Percentiles rank a stretch among this genome's conserved stretches.
Evolutionary conservation across 2,797 vertebrate species (phyloP).

Genomic region (Cyprinodon diabolis): DNA sequence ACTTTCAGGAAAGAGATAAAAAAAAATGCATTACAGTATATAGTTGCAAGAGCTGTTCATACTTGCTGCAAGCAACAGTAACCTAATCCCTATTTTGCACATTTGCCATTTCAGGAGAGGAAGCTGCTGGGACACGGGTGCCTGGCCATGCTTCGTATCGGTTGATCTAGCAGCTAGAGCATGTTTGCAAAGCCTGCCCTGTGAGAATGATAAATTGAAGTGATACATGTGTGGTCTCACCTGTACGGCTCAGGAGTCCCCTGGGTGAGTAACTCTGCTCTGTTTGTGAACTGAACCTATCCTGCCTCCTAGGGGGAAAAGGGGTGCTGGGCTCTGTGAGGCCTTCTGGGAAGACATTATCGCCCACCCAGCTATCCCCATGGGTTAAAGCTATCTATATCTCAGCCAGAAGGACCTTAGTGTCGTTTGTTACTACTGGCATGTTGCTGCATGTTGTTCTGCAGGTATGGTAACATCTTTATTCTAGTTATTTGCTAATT

Average conservation of each 20-base stretch:
- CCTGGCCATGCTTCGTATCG: conserved; percentile 62
- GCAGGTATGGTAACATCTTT: conserved; percentile 45
- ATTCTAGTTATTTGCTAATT: conserved; percentile 27
- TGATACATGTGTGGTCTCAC: conserved; percentile 77
- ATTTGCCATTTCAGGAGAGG: conserved; percentile 48
- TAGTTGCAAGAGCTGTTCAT: conserved; percentile 37
- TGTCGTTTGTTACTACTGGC: conserved; percentile 70
- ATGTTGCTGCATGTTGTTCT: conserved; percentile 57
- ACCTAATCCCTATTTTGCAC: conserved; percentile 60
- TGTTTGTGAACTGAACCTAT: conserved; percentile 66
- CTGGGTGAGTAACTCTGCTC: conserved; percentile 59
- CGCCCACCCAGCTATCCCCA: conserved; percentile 72
- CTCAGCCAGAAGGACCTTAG: conserved; percentile 55
- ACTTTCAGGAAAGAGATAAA: conserved; percentile 20
- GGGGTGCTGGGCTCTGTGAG: conserved; percentile 53
- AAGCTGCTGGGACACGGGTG: conserved; percentile 25
- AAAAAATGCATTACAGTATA: conserved; percentile 6
- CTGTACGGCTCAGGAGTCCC: conserved; percentile 62
- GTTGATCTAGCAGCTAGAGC: conserved; percentile 53
- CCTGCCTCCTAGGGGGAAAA: conserved; percentile 55
- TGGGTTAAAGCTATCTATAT: conserved; percentile 54
- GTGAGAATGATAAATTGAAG: conserved; percentile 80
- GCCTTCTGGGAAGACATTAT: conserved; percentile 75
- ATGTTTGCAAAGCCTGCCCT: conserved; percentile 70
- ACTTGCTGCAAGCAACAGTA: conserved; percentile 33